A percentile compares a stretch with the other conserved stretches of the same genome.
These are phyloP conservation scores for Piscicola geometra DNA, from an alignment of 2,888 invertebrate species.

Conservation along the genomic window DNA sequence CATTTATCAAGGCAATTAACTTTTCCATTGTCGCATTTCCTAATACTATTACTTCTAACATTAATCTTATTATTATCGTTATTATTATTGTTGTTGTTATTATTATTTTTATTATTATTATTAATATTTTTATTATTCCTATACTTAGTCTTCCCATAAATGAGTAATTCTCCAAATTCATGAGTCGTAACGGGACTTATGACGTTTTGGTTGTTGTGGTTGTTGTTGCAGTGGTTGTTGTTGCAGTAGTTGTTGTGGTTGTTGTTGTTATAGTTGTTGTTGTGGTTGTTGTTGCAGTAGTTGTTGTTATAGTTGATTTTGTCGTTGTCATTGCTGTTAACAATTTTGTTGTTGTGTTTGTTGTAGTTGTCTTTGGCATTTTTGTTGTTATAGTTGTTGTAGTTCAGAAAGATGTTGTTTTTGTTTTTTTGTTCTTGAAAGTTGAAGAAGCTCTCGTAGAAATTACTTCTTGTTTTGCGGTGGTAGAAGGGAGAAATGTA, in stretches of 20 bases:
- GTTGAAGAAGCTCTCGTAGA: background rate
- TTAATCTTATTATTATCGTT: conserved; percentile 1
- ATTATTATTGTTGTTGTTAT: conserved; percentile 7
- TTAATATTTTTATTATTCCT: background rate
- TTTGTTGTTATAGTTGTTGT: conserved; percentile 3
- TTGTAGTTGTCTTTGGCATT: background rate
- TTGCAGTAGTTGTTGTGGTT: background rate
- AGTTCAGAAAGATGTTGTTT: background rate
- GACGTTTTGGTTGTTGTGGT: background rate
- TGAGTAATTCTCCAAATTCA: background rate
- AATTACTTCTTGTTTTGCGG: conserved; percentile 13
- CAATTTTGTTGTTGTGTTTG: background rate
- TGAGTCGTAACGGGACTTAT: background rate
- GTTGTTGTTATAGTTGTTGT: background rate
- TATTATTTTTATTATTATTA: conserved; percentile 14
- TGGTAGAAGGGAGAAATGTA: background rate
- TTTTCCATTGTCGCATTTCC: too few relatives aligned
- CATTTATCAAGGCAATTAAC: too few relatives aligned
- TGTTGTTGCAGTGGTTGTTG: conserved; percentile 4
- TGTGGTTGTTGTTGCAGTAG: background rate
- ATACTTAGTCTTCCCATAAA: background rate
- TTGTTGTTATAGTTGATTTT: background rate
- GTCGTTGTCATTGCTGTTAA: background rate
- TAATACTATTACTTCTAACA: background rate
- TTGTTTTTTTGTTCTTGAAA: background rate